These are phyloP conservation scores for Pterocles gutturalis DNA, from an alignment of 2,113 vertebrate species.

Conservation along the genomic window DNA sequence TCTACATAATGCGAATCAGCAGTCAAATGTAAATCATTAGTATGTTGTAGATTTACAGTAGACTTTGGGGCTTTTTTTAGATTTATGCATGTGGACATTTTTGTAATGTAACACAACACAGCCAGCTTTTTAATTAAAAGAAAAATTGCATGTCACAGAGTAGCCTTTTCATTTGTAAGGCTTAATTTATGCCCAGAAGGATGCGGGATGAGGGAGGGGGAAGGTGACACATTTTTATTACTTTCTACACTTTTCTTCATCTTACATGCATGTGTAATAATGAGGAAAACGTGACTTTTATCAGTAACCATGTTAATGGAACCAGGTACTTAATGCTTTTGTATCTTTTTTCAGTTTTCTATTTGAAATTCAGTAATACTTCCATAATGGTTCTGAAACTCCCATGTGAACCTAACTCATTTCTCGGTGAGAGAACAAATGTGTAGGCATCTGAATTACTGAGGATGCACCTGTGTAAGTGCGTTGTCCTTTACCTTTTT, in stretches of 20 bases:
- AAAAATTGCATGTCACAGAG: constrained; percentile 93
- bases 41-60: constrained; percentile 85
- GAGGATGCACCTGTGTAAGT: constrained; percentile 28
- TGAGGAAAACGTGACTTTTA: constrained; percentile 79
- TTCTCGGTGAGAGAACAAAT: constrained; percentile 46
- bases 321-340: constrained; percentile 76
- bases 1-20: constrained; percentile 80
- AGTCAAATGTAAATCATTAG: constrained; percentile 81
- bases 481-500: constrained; percentile 7
- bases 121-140: constrained; percentile 82
- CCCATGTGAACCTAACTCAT: background rate
- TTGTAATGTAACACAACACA: constrained; percentile 82
- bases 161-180: constrained; percentile 77
- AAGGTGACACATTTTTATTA: constrained; percentile 78
- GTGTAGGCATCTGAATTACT: constrained; percentile 10
- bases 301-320: constrained; percentile 80
- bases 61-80: constrained; percentile 80
- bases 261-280: constrained; percentile 80
- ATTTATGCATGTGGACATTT: constrained; percentile 85
- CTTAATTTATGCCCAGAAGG: constrained; percentile 77
- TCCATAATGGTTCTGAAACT: constrained; percentile 67
- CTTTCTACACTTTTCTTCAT: constrained; percentile 79
- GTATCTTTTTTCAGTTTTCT: constrained; percentile 77
- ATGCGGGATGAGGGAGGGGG: constrained; percentile 65
- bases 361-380: constrained; percentile 70